A percentile compares a stretch with the other conserved stretches of the same genome.
Evolutionary conservation across 1,140 invertebrate genomes (phyloP).

Genomic region (Teleopsis dalmanni): DNA sequence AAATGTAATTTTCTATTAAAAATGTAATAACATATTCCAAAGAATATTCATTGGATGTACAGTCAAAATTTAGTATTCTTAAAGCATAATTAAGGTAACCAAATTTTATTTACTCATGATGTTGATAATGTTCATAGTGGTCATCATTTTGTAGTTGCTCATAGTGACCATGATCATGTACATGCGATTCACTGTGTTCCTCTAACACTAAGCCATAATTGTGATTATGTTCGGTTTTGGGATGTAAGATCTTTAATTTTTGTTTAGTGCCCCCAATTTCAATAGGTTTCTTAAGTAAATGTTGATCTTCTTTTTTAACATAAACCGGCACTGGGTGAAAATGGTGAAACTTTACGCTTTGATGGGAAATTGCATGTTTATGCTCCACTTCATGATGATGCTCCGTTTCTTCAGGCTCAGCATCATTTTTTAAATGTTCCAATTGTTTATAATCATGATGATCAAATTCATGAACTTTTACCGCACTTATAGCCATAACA

Average conservation of each 20-base stretch:
- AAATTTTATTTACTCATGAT: too few species aligned
- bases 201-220: slow-evolving; percentile 52
- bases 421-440: slow-evolving; percentile 33
- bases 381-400: slow-evolving; percentile 53
- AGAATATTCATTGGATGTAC: too few species aligned
- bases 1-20: too few species aligned
- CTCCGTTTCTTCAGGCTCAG: slow-evolving; percentile 49
- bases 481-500: too few species aligned
- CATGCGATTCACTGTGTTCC: slow-evolving; percentile 50
- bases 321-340: slow-evolving; percentile 58
- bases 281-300: slow-evolving; percentile 54
- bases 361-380: slow-evolving; percentile 56
- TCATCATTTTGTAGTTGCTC: slow-evolving; percentile 37
- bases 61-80: too few species aligned
- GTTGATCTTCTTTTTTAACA: slow-evolving; percentile 56
- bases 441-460: slow-evolving; percentile 15
- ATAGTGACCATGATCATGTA: slow-evolving; percentile 46
- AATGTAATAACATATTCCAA: too few species aligned
- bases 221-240: slow-evolving; percentile 51
- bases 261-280: slow-evolving; percentile 54
- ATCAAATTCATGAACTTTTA: slow-evolving; percentile 34
- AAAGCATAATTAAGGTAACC: too few species aligned
- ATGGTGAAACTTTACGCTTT: slow-evolving; percentile 58
- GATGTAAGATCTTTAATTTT: slow-evolving; percentile 52
- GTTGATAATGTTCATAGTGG: slow-evolving; percentile 36